Conservation (phyloP, 2,113 vertebrate species). For the Oncorhynchus mykiss region DNA sequence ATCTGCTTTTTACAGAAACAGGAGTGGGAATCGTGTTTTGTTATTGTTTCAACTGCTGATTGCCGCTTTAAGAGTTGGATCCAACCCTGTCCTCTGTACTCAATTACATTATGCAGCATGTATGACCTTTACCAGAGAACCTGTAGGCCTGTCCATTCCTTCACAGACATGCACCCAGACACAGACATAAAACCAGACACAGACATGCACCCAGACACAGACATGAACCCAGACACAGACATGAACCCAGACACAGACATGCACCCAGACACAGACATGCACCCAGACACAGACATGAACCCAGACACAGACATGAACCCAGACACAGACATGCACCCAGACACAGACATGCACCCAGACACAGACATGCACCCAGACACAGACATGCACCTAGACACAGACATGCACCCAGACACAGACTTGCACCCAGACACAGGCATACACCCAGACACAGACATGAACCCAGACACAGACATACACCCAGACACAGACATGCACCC, state of each 20-base stretch:
- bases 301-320: too few relatives aligned
- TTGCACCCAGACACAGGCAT: too few relatives aligned
- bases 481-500: too few relatives aligned
- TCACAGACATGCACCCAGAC: background rate
- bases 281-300: too few relatives aligned
- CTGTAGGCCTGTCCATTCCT: background rate
- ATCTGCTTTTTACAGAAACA: too few relatives aligned
- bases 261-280: background rate
- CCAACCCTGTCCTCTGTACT: slow-evolving; percentile 21
- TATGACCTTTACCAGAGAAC: slow-evolving; percentile 26
- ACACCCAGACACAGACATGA: too few relatives aligned
- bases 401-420: slow-evolving; percentile 5
- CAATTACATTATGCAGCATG: slow-evolving; percentile 32
- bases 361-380: background rate
- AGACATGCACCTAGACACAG: background rate
- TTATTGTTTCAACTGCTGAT: too few relatives aligned
- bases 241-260: background rate
- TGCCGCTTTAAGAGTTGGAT: slow-evolving; percentile 4
- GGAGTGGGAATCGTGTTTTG: too few relatives aligned
- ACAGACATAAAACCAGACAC: background rate
- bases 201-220: background rate
- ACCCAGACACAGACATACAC: too few relatives aligned
- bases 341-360: background rate
- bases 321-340: too few relatives aligned
- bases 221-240: slow-evolving; percentile 9